phyloP scores from a whole-genome alignment of 2,888 invertebrate species.

The Eristalinus sepulchralis region DNA sequence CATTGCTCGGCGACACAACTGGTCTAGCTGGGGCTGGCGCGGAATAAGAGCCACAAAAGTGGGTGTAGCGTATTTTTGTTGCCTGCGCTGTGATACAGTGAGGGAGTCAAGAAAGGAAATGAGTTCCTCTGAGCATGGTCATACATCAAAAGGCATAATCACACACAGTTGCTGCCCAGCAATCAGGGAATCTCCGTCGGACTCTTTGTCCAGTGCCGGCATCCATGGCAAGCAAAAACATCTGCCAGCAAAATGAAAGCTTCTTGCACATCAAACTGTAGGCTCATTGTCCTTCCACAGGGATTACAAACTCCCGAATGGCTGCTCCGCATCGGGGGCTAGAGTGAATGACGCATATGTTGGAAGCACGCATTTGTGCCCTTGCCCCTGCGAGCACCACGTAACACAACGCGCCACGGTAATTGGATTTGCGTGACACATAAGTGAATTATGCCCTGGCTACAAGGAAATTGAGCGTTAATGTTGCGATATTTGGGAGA shows the following conservation, averaged over 20 bases:
- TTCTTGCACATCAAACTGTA: neutral
- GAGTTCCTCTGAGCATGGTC: too few species aligned
- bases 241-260: neutral
- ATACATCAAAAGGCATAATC: too few species aligned
- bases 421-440: slow-evolving; percentile 63
- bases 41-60: neutral
- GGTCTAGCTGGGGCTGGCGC: neutral
- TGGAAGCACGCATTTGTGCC: slow-evolving; percentile 19
- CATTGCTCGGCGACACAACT: slow-evolving; percentile 23
- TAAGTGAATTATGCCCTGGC: slow-evolving; percentile 21
- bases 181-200: too few species aligned
- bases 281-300: neutral
- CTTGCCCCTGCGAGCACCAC: neutral
- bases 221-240: too few species aligned
- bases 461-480: slow-evolving; percentile 29
- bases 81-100: neutral
- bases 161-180: too few species aligned
- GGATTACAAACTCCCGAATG: slow-evolving; percentile 7
- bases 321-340: slow-evolving; percentile 32
- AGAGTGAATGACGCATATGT: slow-evolving; percentile 27
- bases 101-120: too few species aligned
- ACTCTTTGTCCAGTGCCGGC: too few species aligned
- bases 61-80: neutral
- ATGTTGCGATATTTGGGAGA: neutral
- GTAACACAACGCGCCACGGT: slow-evolving; percentile 2